These are phyloP conservation scores for Noctua janthe DNA, from an alignment of 2,888 invertebrate species.

Conservation along the genomic window DNA sequence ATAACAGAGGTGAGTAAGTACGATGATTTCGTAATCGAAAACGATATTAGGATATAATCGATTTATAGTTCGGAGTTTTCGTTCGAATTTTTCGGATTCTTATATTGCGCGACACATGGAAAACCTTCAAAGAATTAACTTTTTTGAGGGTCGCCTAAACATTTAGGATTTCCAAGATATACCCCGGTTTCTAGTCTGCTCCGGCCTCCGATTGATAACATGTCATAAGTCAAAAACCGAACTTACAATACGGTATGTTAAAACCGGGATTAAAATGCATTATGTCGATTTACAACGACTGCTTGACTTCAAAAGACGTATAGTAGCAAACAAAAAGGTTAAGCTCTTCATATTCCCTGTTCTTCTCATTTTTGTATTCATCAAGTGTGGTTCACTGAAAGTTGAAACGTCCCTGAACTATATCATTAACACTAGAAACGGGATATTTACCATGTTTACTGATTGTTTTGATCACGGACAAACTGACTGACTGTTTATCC, in stretches of 20 bases:
- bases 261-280: not conserved
- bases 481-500: too few relatives aligned
- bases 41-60: not conserved
- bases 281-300: not conserved
- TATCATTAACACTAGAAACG: too few relatives aligned
- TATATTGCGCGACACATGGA: not conserved
- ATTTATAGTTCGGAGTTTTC: not conserved
- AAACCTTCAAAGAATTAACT: not conserved
- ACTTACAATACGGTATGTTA: not conserved
- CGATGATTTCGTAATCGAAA: conserved; percentile 19
- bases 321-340: not conserved
- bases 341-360: not conserved
- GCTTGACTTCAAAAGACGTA: not conserved
- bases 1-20: conserved; percentile 87
- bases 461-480: too few relatives aligned
- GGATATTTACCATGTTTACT: too few relatives aligned
- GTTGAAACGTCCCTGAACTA: not conserved
- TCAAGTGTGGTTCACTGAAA: not conserved
- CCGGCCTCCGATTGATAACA: not conserved
- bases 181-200: not conserved
- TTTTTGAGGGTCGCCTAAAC: not conserved
- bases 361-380: not conserved
- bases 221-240: not conserved
- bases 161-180: not conserved
- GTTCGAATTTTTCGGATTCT: not conserved